Evolutionary conservation across 2,797 vertebrate genomes (phyloP).

Genomic region (Monodelphis domestica): DNA sequence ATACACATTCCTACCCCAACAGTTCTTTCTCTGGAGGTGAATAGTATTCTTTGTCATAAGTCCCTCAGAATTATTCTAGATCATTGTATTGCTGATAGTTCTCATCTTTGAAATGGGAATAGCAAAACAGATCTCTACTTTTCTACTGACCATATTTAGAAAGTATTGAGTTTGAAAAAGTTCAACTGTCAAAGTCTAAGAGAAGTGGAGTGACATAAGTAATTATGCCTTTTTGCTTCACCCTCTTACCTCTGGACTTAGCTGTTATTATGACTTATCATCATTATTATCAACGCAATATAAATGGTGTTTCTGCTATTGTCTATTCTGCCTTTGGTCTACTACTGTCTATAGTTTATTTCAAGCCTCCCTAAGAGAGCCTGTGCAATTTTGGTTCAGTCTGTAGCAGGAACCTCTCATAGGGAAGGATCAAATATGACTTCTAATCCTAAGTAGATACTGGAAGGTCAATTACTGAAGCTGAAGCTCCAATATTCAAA

Average conservation of each 20-base stretch:
- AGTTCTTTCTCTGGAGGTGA: too few species aligned
- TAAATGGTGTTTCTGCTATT: neutral
- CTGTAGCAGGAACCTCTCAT: neutral
- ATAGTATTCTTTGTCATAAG: too few species aligned
- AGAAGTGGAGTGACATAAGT: neutral
- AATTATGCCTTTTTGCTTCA: neutral
- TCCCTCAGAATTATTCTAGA: too few species aligned
- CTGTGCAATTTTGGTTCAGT: neutral
- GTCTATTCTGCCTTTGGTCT: neutral
- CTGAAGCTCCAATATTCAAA: too few species aligned
- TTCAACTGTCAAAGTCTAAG: conserved; percentile 18
- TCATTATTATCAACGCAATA: too few species aligned
- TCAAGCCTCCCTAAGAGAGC: neutral
- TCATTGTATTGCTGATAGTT: too few species aligned
- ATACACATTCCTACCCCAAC: too few species aligned
- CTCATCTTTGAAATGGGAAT: conserved; percentile 25
- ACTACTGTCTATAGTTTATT: neutral
- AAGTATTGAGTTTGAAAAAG: conserved; percentile 8
- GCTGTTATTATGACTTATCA: neutral
- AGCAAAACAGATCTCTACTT: conserved; percentile 23
- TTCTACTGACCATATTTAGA: conserved; percentile 37
- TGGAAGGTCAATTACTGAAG: too few species aligned
- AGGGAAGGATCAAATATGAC: neutral
- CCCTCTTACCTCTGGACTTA: neutral
- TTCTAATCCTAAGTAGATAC: neutral